These are phyloP conservation scores for Diarsia rubi DNA, from an alignment of 2,888 invertebrate genomes.

Conservation along the genomic window DNA sequence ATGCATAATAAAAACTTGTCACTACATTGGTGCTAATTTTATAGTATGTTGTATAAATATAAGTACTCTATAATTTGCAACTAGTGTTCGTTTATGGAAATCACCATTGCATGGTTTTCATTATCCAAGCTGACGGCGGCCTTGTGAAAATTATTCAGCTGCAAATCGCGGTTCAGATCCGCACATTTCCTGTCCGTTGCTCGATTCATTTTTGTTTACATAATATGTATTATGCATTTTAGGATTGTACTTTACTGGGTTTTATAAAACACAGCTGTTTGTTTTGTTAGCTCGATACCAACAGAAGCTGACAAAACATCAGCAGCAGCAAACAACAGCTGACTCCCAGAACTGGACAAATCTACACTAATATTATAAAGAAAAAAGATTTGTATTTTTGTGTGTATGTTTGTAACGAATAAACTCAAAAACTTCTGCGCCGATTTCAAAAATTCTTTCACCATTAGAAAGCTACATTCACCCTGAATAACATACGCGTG, in stretches of 20 bases:
- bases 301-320: no score
- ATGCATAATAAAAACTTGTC: neutral
- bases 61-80: slow-evolving; percentile 11
- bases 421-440: no score
- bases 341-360: no score
- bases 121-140: slow-evolving; percentile 31
- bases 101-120: slow-evolving; percentile 19
- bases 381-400: no score
- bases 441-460: no score
- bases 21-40: neutral
- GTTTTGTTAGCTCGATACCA: neutral
- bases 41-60: neutral
- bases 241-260: neutral
- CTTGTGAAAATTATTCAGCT: slow-evolving; percentile 55
- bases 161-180: slow-evolving; percentile 47
- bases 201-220: slow-evolving; percentile 1
- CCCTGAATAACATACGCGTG: no score
- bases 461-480: no score
- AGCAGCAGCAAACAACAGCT: no score
- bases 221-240: slow-evolving; percentile 18
- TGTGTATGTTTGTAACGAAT: no score
- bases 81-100: slow-evolving; percentile 36
- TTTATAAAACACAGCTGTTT: slow-evolving; percentile 1
- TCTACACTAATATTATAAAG: no score
- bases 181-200: slow-evolving; percentile 40